phyloP scores from a whole-genome alignment of 2,888 invertebrate species.

The Melinaea menophilus region DNA sequence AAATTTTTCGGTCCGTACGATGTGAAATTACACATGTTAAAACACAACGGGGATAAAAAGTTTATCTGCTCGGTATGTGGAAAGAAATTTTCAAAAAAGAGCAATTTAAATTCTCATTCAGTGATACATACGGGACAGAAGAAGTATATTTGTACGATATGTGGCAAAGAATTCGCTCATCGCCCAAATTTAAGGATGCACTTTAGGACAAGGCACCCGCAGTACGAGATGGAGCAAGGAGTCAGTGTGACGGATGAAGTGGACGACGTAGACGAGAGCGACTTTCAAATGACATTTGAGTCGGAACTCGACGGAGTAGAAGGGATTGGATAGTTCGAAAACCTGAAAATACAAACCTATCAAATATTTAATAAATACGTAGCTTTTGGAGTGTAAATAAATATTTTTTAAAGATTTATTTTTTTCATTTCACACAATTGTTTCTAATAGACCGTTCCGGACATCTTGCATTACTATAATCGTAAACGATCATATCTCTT shows the following conservation, averaged over 20 bases:
- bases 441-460: neutral
- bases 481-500: constrained; percentile 44
- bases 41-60: constrained; percentile 75
- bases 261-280: constrained; percentile 45
- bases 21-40: constrained; percentile 70
- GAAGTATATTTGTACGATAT: constrained; percentile 69
- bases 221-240: constrained; percentile 32
- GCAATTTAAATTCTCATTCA: constrained; percentile 78
- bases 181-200: constrained; percentile 61
- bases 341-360: neutral
- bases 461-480: neutral
- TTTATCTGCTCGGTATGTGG: constrained; percentile 79
- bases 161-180: constrained; percentile 73
- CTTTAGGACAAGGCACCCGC: constrained; percentile 48
- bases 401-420: neutral
- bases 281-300: constrained; percentile 54
- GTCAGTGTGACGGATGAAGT: constrained; percentile 38
- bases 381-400: neutral
- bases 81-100: constrained; percentile 78
- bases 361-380: too few species aligned
- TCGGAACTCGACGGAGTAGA: constrained; percentile 47
- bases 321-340: constrained; percentile 30
- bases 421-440: neutral
- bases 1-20: constrained; percentile 68
- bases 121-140: constrained; percentile 77